Evolutionary conservation across 2,797 vertebrate genomes (phyloP).

Genomic region (Cyprinella venusta): DNA sequence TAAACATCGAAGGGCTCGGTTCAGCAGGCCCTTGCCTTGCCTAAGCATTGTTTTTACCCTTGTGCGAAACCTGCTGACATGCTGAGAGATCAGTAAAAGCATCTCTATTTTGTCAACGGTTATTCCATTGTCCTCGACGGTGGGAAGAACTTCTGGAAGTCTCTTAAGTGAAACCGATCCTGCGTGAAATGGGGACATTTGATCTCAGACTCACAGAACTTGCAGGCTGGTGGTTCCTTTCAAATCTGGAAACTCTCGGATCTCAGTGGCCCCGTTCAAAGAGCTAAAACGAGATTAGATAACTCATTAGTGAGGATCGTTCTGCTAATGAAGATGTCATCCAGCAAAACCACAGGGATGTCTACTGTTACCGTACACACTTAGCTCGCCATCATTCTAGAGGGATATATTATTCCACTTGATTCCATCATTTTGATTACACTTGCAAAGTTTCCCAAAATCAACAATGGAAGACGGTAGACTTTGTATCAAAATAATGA

Average conservation of each 20-base stretch:
- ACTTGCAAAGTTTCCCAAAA: slow-evolving; percentile 8
- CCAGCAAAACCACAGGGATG: slow-evolving; percentile 29
- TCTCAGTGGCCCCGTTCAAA: slow-evolving; percentile 89
- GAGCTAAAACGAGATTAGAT: slow-evolving; percentile 78
- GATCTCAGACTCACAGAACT: slow-evolving; percentile 85
- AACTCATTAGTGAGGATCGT: slow-evolving; percentile 59
- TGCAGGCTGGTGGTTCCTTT: slow-evolving; percentile 95
- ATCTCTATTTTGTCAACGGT: slow-evolving; percentile 50
- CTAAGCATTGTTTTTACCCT: neutral
- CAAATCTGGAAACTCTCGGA: slow-evolving; percentile 90
- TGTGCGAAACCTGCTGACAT: neutral
- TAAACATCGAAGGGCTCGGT: neutral
- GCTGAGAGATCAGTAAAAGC: slow-evolving; percentile 44
- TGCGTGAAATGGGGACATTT: slow-evolving; percentile 37
- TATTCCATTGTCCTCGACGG: slow-evolving; percentile 36
- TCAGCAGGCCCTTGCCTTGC: neutral
- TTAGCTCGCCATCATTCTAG: slow-evolving; percentile 6
- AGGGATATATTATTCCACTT: slow-evolving; percentile 8
- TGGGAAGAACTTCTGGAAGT: slow-evolving; percentile 44
- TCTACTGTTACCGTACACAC: slow-evolving; percentile 37
- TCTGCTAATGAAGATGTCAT: slow-evolving; percentile 48
- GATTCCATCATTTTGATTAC: slow-evolving; percentile 9
- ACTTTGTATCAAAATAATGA: slow-evolving; percentile 12
- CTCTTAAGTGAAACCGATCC: slow-evolving; percentile 53
- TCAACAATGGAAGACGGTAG: slow-evolving; percentile 1